Percentiles rank a stretch among this genome's conserved stretches.
Evolutionary conservation across 2,797 vertebrate genomes (phyloP).

Genomic region (Anisognathus igniventris): DNA sequence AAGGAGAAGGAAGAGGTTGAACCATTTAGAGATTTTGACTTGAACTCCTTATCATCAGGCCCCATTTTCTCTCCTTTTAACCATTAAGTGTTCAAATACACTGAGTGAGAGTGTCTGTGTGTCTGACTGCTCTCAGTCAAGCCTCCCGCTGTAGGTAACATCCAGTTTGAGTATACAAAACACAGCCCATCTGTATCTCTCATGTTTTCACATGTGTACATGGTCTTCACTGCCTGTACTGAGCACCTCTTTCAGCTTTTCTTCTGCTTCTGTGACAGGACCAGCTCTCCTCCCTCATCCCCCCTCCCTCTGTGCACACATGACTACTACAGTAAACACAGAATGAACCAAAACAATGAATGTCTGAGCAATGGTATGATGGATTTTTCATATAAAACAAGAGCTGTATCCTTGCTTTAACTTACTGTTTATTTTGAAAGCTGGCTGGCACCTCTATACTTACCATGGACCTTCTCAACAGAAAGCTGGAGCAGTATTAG

Average conservation of each 20-base stretch:
- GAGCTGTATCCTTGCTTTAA: not conserved
- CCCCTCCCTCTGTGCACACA: accelerated
- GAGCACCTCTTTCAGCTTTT: not conserved
- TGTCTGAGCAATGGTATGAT: not conserved
- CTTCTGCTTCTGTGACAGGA: not conserved
- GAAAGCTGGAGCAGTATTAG: not conserved
- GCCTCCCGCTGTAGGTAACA: not conserved
- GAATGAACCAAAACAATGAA: not conserved
- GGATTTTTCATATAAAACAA: not conserved
- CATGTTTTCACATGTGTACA: not conserved
- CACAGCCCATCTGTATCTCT: not conserved
- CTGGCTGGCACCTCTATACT: not conserved
- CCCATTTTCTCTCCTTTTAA: not conserved
- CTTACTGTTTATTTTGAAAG: not conserved
- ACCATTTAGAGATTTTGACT: not conserved
- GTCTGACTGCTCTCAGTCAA: not conserved
- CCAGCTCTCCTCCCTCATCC: not conserved
- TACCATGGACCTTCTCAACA: not conserved
- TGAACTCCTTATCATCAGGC: not conserved
- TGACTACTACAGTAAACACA: not conserved
- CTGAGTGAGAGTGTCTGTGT: accelerated
- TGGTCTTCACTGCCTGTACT: not conserved
- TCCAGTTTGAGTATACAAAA: not conserved
- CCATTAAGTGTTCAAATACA: not conserved
- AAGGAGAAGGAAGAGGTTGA: not conserved